Evolutionary conservation across 2,888 invertebrate genomes (phyloP), one percentile per base, ranked within the genome.

Genomic region (Stenodema calcarata): DNA sequence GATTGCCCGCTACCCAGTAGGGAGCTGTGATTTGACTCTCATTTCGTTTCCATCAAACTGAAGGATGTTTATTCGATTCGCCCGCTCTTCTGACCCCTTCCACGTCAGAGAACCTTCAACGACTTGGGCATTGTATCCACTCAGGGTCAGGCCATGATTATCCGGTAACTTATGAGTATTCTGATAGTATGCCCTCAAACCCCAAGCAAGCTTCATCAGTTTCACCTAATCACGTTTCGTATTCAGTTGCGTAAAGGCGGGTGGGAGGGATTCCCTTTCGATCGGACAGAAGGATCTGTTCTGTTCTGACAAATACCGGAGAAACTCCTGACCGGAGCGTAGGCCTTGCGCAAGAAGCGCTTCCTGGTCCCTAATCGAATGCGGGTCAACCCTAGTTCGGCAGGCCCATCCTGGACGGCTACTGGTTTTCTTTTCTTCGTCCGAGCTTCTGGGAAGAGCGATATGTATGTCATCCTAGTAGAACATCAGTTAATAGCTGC

Each of bases 321-420:
- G 78, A 78, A 78, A 78, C 78, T 44, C 23, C 44, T n/a, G 28
- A 28, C n/a, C 23, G 18, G 41, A 14, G 4, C 73, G 30, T 2
- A 73, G 73, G 78, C 2, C 78, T 78, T 78, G 78, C 78, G 78
- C 78, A 78, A 78, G 44, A 78, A 16, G 44, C 27, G 42, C 78
- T 78, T 78, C 78, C 78, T 78, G 78, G 78, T 78, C 11, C 41
- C 78, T 42, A 78, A 73, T 73, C 73, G 35, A 41, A 73, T 62
- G 62, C 62, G 62, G 62, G 62, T 62, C 62, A 62, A 62, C 62
- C 23, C 62, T 62, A 62, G 62, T 62, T 62, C 62, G 62, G 62
- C 62, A 62, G 62, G 54, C 18, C 54, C 62, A 18, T 62, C 62
- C 62, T 23, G 62, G 27, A 0, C 62, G 62, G 62, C 62, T 62